Evolutionary conservation across 37 sponge, comb jelly and placozoan species (phyloP).

Genomic region (Cladorhizidae sp.): DNA sequence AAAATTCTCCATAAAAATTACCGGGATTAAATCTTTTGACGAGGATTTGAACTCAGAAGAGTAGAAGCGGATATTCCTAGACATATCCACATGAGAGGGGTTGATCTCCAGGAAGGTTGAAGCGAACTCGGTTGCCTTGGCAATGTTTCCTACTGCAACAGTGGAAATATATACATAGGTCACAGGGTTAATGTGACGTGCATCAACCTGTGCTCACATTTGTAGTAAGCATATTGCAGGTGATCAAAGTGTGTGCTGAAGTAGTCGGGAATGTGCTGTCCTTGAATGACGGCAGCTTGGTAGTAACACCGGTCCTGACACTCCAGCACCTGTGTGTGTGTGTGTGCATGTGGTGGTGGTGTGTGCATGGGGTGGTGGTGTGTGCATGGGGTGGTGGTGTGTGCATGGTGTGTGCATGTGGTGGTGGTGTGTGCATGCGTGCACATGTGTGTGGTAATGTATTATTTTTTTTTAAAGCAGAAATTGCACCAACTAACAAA

Average conservation of each 20-base stretch:
- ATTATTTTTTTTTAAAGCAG: no score
- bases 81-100: conserved; percentile 57
- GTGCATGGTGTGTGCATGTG: not conserved
- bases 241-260: conserved; percentile 49
- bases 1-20: no score
- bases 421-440: not conserved
- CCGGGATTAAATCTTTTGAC: conserved; percentile 38
- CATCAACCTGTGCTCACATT: conserved; percentile 32
- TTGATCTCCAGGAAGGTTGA: conserved; percentile 43
- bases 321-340: conserved; percentile 23
- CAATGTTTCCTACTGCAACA: conserved; percentile 38
- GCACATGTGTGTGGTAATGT: no score
- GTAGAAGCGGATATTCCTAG: conserved; percentile 47
- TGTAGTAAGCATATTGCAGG: conserved; percentile 67
- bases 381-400: not conserved
- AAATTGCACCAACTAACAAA: no score
- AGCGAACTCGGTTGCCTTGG: conserved; percentile 53
- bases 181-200: not conserved
- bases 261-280: not conserved
- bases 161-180: not conserved
- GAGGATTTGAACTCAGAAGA: conserved; percentile 20
- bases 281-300: conserved; percentile 36
- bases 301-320: conserved; percentile 49
- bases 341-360: no score
- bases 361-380: no score